Evolutionary conservation across 2,888 invertebrate species (phyloP).

Genomic region (Drosophila borborema): DNA sequence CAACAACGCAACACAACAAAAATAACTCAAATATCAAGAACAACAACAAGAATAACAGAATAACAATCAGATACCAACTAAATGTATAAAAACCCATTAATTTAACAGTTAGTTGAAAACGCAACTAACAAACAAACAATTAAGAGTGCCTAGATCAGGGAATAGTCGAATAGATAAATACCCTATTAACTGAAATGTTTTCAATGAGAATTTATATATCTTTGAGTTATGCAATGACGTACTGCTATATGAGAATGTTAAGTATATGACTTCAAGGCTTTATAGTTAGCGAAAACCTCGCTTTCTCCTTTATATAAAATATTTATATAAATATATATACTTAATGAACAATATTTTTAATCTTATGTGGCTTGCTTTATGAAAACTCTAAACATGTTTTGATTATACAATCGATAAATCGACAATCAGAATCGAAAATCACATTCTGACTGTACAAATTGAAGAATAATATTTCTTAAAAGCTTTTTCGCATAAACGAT

Average conservation of each 20-base stretch:
- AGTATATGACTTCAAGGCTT: no score
- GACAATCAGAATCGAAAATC: no score
- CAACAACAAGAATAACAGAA: slow-evolving; percentile 22
- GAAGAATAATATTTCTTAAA: no score
- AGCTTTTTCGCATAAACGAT: not conserved
- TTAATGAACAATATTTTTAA: not conserved
- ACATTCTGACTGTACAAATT: not conserved
- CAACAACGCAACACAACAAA: slow-evolving; percentile 28
- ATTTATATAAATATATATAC: not conserved
- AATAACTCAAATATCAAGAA: slow-evolving; percentile 3
- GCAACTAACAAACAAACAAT: slow-evolving; percentile 33
- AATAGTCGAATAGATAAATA: not conserved
- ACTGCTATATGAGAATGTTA: not conserved
- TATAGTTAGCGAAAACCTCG: no score
- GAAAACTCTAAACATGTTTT: no score
- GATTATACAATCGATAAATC: no score
- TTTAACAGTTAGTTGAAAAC: slow-evolving; percentile 65
- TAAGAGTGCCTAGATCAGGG: not conserved
- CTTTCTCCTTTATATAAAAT: not conserved
- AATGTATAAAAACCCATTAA: slow-evolving; percentile 58
- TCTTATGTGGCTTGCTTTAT: no score
- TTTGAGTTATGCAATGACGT: not conserved
- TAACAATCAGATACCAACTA: slow-evolving; percentile 27
- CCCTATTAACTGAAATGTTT: not conserved
- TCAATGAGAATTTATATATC: not conserved